Base-by-base conservation (phyloP, 2,113 vertebrate species). In the Camelus dromedarius region DNA sequence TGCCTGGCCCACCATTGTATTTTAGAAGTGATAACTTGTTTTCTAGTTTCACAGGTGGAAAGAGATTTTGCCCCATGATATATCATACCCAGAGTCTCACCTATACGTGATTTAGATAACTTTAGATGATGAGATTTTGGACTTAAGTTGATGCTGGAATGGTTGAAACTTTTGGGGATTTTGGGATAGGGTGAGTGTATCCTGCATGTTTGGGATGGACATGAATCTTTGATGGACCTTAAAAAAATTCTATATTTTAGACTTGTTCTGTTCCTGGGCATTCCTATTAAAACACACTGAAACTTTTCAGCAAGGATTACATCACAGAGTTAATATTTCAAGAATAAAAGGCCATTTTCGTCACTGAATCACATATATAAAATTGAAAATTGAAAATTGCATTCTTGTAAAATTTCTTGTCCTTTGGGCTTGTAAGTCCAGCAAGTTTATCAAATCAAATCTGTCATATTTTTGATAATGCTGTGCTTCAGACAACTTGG, bases 71-170 rank as follows among this genome's bases (percentile, higher is more conserved):
- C 9, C 28, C 56, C 52, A 13, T 32, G 28, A 28, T 60, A 1
- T 56, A 28, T 72, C 54, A 95, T 67, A 77, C 12, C 48, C 56
- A 56, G 56, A 70, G 15, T 91, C 48, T 85, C 6, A n/a, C n/a
- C 4, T 30, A 79, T 50, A 81, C 48, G 30, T 76, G 42, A 79
- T 76, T 86, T 81, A 69, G 64, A 72, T 50, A 72, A 84, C 58
- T 84, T 84, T 75, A 91, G 69, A 77, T 93, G 52, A 48, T 96
- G 62, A 83, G 20, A 84, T 94, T 96, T 84, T 89, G n/a, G 56
- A 73, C 28, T 96, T 85, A n/a, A 93, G 38, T 85, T 95, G 54
- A 76, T 95, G 13, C 14, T 80, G 7, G 66, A 82, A 35, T 69
- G 48, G 4, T 95, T 95, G 84, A 80, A 90, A 62, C 72, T 80